phyloP scores from a whole-genome alignment of 2,888 invertebrate species.

The Flexamia atlantica region DNA sequence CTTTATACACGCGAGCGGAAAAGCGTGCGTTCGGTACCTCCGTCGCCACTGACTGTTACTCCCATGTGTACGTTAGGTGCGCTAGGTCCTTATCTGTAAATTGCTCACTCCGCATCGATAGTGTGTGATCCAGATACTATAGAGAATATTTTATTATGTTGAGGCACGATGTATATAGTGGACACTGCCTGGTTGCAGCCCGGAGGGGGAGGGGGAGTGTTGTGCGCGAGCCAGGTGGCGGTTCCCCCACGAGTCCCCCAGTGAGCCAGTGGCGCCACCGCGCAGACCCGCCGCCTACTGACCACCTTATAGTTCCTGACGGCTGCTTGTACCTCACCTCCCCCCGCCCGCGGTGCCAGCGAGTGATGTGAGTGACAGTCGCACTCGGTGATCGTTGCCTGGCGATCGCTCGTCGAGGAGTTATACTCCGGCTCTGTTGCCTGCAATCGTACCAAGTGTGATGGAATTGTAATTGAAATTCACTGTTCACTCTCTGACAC shows the following conservation, averaged over 20 bases:
- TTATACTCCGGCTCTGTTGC: too few relatives aligned
- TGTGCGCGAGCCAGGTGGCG: constrained; percentile 68
- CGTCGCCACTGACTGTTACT: constrained; percentile 63
- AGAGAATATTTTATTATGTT: constrained; percentile 59
- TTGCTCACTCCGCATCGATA: constrained; percentile 68
- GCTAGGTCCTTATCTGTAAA: constrained; percentile 67
- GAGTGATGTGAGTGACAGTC: too few relatives aligned
- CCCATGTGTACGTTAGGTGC: constrained; percentile 67
- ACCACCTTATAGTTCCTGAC: constrained; percentile 52
- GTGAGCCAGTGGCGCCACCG: constrained; percentile 50
- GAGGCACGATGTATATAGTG: constrained; percentile 61
- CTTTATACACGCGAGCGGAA: constrained; percentile 78
- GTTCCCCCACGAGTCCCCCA: constrained; percentile 68
- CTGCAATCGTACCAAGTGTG: too few relatives aligned
- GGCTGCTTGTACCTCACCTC: constrained; percentile 46
- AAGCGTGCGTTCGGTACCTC: constrained; percentile 78
- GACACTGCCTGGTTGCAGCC: constrained; percentile 64
- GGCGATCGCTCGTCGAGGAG: too few relatives aligned
- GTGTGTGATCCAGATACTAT: constrained; percentile 61
- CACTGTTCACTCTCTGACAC: too few relatives aligned
- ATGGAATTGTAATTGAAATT: too few relatives aligned
- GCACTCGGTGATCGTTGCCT: too few relatives aligned
- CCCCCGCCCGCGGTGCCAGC: not conserved
- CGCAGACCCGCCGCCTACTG: constrained; percentile 64
- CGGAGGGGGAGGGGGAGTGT: constrained; percentile 67